Conservation (phyloP, 2,888 invertebrate genomes). For the Aphodius sticticus region DNA sequence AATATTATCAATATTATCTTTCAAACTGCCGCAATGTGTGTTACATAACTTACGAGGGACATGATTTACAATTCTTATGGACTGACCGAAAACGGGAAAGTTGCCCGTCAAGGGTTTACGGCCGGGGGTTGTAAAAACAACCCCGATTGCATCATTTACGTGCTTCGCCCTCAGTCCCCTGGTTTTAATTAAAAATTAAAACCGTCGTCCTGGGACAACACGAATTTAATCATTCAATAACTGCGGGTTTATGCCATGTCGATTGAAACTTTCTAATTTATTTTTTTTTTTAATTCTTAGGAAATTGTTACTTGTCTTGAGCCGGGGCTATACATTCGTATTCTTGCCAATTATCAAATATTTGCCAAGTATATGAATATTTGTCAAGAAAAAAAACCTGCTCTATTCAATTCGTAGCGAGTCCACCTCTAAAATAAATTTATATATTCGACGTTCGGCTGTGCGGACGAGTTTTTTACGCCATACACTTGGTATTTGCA, state of each 20-base stretch:
- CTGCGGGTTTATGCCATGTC: neutral
- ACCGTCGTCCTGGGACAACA: neutral
- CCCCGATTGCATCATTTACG: neutral
- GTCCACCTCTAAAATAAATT: too few species aligned
- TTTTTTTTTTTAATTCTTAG: neutral
- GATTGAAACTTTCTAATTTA: neutral
- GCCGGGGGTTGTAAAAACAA: neutral
- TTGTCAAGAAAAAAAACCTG: too few species aligned
- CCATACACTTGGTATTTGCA: too few species aligned
- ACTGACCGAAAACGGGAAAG: neutral
- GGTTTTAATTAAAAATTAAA: neutral
- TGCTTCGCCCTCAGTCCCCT: neutral
- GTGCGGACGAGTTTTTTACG: too few species aligned
- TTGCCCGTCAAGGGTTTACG: neutral
- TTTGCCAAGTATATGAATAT: too few species aligned
- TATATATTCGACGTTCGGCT: too few species aligned
- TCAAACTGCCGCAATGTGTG: neutral
- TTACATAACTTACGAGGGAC: neutral
- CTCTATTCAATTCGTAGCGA: too few species aligned
- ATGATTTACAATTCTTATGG: neutral
- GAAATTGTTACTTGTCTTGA: too few species aligned
- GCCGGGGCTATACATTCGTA: too few species aligned
- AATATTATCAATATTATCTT: neutral
- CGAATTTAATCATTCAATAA: neutral
- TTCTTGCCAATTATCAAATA: too few species aligned